Percentiles rank a stretch among this genome's conserved stretches.
Conservation (phyloP, 2,797 vertebrate genomes). For the Gallinago stenura region DNA sequence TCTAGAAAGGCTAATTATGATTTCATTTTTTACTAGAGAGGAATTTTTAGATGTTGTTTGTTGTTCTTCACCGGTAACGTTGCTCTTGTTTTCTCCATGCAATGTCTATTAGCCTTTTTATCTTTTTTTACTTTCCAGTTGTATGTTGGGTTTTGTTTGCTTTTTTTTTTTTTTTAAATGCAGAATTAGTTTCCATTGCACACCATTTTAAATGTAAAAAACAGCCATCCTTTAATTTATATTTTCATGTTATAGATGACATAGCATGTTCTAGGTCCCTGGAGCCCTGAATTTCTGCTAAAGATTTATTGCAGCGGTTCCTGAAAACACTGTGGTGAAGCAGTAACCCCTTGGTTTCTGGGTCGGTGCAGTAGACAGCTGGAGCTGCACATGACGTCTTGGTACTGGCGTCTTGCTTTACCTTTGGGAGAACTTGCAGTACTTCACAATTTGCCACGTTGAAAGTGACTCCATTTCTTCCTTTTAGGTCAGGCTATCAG, state of each 20-base stretch:
- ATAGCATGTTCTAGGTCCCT: not conserved
- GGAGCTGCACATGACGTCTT: accelerated
- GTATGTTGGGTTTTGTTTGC: accelerated
- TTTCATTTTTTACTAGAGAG: not conserved
- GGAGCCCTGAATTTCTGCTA: not conserved
- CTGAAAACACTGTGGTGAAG: not conserved
- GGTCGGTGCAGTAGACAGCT: not conserved
- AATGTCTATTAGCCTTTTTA: not conserved
- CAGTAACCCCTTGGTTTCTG: conserved; percentile 16
- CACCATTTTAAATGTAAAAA: not conserved
- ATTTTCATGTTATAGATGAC: conserved; percentile 26
- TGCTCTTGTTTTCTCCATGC: not conserved
- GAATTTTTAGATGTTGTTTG: not conserved
- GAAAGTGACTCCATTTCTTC: not conserved
- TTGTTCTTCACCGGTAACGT: not conserved
- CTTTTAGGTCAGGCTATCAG: not conserved
- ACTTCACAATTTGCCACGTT: not conserved
- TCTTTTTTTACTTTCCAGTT: not conserved
- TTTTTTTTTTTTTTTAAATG: not conserved
- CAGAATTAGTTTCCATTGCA: not conserved
- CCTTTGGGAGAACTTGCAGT: not conserved
- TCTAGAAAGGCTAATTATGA: not conserved
- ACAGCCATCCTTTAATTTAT: not conserved
- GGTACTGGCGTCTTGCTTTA: accelerated
- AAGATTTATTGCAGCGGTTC: not conserved